Evolutionary conservation across 2,888 invertebrate species (phyloP).

Genomic region (Actias luna): DNA sequence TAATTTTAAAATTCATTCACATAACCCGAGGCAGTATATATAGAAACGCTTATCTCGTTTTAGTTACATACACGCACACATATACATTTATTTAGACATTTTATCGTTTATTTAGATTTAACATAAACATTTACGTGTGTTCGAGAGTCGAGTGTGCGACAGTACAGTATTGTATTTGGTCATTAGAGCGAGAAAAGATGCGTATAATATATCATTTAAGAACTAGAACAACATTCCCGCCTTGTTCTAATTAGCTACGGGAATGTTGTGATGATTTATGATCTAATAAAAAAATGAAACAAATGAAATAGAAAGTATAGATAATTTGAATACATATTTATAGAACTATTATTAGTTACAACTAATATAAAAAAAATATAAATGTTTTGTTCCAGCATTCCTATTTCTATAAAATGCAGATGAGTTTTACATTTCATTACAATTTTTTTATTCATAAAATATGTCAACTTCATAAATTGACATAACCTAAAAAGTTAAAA

Average conservation of each 20-base stretch:
- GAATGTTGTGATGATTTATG: constrained; percentile 54
- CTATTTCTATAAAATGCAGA: no score
- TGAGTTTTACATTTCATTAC: no score
- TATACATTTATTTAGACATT: not conserved
- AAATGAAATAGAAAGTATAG: not conserved
- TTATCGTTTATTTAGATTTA: constrained; percentile 1
- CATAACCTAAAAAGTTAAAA: no score
- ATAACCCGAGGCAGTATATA: not conserved
- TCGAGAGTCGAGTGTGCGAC: constrained; percentile 43
- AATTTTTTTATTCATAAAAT: no score
- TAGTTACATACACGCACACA: not conserved
- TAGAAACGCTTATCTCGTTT: not conserved
- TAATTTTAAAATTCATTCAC: constrained; percentile 15
- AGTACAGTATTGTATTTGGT: constrained; percentile 66
- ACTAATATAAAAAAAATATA: no score
- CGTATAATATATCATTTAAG: constrained; percentile 66
- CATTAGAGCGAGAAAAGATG: constrained; percentile 75
- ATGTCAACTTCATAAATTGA: no score
- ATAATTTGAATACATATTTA: not conserved
- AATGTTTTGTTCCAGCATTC: no score
- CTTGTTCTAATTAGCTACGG: constrained; percentile 61
- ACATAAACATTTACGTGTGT: constrained; percentile 6
- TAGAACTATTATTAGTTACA: no score
- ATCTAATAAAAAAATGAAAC: constrained; percentile 23
- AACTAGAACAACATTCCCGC: constrained; percentile 71